Evolutionary conservation across 92 coral and sea anemone species (phyloP), one percentile per base, ranked within the genome.

Genomic region (Nematostella vectensis): DNA sequence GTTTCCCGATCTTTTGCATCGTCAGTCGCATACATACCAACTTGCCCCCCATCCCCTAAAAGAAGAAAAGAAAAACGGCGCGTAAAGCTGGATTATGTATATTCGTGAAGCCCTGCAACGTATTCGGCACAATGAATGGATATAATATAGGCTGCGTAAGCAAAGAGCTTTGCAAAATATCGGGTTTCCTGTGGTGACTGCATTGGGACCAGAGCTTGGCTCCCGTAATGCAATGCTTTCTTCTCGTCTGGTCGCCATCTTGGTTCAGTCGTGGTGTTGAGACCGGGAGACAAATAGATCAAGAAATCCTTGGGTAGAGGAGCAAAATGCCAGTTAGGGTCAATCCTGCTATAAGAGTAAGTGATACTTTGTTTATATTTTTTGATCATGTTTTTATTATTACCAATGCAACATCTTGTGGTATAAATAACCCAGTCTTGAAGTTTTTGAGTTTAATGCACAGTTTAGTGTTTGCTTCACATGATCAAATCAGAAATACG

Each of bases 301-400:
- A 33, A 15, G 15, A 33, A 33, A 33, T 6, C 6, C 40, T 33
- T 33, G 40, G 40, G 40, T 33, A 33, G 15, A 33, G 6, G 15
- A 6, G 6, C 40, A 75, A 80, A 62, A 88, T 88, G 96, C 96
- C 96, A 29, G 94, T 88, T 6, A 62, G 56, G 40, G 96, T 88
- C 16, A 77, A 72, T 64, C 75, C 75, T 19, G 75, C 75, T 19
- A 69, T 69, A 31, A 29, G 75, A 28, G 75, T 67, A 57, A 55
- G 73, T 26, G 24, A n/a, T n/a, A 15, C 40, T 33, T 15, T 33
- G 40, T 33, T 6, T 33, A 33, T 33, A 33, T 33, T 33, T 6
- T 33, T 33, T 33, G 6, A 15, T 33, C 8, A 15, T 33, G 15
- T 33, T 33, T 33, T 6, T 15, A 33, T 33, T 6, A 33, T 33